These are phyloP conservation scores for Drosophila tsacasi DNA, from an alignment of 1,140 invertebrate species.

Conservation along the genomic window DNA sequence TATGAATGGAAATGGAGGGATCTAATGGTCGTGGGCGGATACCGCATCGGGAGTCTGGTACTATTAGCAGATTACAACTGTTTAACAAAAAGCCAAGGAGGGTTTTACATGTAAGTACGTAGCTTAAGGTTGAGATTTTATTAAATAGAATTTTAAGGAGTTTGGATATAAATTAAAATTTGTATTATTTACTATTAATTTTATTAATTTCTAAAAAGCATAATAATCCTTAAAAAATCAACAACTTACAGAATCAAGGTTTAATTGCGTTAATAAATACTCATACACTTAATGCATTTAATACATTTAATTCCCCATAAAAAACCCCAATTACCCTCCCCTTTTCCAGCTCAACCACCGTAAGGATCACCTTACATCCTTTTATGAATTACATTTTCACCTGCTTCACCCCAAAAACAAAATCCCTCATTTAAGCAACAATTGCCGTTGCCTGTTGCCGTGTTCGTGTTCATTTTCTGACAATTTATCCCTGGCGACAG, in stretches of 20 bases:
- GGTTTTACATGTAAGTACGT: neutral
- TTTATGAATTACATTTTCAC: constrained; percentile 15
- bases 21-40: constrained; percentile 9
- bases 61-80: constrained; percentile 23
- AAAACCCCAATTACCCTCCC: neutral
- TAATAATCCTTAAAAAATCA: neutral
- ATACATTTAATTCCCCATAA: neutral
- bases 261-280: neutral
- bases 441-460: constrained; percentile 20
- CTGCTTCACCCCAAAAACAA: constrained; percentile 1
- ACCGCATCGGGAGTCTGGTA: constrained; percentile 1
- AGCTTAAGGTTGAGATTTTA: neutral
- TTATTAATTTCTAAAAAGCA: too few relatives aligned
- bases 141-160: neutral
- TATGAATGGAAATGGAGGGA: constrained; percentile 38
- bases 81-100: neutral
- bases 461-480: constrained; percentile 46
- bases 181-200: too few relatives aligned
- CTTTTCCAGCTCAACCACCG: neutral
- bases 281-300: neutral
- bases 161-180: neutral
- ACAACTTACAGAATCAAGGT: neutral
- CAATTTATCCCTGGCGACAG: constrained; percentile 68
- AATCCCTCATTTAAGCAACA: constrained; percentile 23
- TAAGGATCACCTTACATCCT: constrained; percentile 2